Conservation (phyloP, 2,113 vertebrate species). For the Ardeotis arabs region DNA sequence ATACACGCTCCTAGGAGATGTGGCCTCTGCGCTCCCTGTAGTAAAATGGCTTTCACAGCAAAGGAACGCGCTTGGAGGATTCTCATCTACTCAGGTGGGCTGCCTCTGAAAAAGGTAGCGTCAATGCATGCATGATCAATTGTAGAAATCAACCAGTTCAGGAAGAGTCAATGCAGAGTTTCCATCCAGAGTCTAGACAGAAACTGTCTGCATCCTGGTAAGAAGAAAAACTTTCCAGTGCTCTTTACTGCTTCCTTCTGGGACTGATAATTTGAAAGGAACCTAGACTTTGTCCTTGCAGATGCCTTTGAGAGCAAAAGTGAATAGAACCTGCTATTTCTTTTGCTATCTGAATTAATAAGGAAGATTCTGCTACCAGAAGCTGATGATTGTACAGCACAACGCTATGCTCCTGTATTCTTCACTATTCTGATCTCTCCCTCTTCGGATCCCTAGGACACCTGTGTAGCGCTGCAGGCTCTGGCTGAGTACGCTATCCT, state of each 20-base stretch:
- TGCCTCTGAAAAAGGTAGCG: not conserved
- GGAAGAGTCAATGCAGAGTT: not conserved
- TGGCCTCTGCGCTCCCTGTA: conserved; percentile 88
- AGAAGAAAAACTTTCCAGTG: not conserved
- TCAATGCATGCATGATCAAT: not conserved
- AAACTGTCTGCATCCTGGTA: not conserved
- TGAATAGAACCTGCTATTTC: not conserved
- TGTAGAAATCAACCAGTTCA: not conserved
- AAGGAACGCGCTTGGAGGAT: conserved; percentile 89
- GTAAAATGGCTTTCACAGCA: conserved; percentile 96
- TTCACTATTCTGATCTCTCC: not conserved
- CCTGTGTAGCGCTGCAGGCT: conserved; percentile 91
- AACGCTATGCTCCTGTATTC: not conserved
- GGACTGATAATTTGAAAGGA: not conserved
- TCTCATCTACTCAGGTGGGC: conserved; percentile 91
- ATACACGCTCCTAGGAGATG: conserved; percentile 86
- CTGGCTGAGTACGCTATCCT: conserved; percentile 93
- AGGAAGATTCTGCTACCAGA: not conserved
- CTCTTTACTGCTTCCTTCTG: not conserved
- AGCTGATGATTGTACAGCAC: not conserved
- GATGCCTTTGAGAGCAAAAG: not conserved
- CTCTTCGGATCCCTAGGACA: conserved; percentile 79
- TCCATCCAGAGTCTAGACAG: not conserved
- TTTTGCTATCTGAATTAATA: not conserved
- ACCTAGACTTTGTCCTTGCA: not conserved